phyloP scores from a whole-genome alignment of 1,140 invertebrate species.

The Lanistes nyassanus region DNA sequence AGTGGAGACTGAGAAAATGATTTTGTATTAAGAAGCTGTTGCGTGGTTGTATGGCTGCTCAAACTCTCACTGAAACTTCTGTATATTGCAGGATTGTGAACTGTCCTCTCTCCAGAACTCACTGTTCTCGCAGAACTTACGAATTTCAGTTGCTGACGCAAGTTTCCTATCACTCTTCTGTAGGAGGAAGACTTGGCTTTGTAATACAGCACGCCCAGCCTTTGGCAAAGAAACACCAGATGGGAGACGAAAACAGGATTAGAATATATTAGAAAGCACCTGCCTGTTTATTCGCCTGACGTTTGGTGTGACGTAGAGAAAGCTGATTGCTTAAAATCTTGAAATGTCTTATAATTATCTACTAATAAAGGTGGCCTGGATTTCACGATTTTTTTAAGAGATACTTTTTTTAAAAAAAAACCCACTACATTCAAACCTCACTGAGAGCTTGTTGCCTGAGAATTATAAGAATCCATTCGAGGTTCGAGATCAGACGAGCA shows the following conservation, averaged over 20 bases:
- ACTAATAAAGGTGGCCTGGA: not conserved
- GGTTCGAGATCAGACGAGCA: not conserved
- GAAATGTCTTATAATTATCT: not conserved
- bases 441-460: too few species aligned
- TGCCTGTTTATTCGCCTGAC: not conserved
- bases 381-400: not conserved
- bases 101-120: too few species aligned
- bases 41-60: not conserved
- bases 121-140: not conserved
- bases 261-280: not conserved
- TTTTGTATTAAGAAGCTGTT: not conserved
- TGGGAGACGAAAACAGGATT: not conserved
- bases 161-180: conserved; percentile 5
- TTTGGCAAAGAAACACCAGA: not conserved
- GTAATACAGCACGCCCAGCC: conserved; percentile 10
- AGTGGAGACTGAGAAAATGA: not conserved
- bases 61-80: not conserved
- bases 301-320: not conserved
- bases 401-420: too few species aligned
- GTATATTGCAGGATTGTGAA: not conserved
- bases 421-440: too few species aligned
- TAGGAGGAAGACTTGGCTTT: conserved; percentile 17
- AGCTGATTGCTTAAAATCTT: not conserved
- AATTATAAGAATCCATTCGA: too few species aligned
- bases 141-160: conserved; percentile 16